Evolutionary conservation across 2,888 invertebrate genomes (phyloP), one percentile per base, ranked within the genome.

Genomic region (Mallateleia sp.): DNA sequence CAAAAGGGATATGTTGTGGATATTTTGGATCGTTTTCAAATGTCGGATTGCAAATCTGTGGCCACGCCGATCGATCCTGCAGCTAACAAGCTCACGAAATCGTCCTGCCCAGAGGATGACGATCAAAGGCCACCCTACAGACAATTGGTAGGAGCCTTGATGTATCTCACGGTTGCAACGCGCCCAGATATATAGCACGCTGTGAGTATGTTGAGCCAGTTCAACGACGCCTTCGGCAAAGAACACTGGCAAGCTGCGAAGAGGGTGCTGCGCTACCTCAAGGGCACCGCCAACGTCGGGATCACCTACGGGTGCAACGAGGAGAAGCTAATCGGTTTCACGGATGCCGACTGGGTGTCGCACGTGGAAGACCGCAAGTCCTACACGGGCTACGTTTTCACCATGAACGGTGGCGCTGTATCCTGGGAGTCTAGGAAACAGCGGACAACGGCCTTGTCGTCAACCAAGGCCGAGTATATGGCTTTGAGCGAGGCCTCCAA

Each of bases 231-330:
- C 4, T 22, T 25, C 8, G 22, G 22, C 1, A 42, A 8, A 1
- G 14, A 11, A 11, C 74, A 74, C 20, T 74, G 62, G 74, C 20
- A n/a, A 3, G 74, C 74, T 0, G 62, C 74, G 5, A 74, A 62
- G 24, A 45, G 60, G 8, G 50, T 74, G 1, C 25, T 74, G 0
- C 47, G 54, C 3, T 74, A 74, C 15, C 32, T 72, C 0, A 20
- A 32, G 18, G 74, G 62, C 0, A 62, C 60, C 1, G 2, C 25
- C 0, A 9, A 42, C 3, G 14, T 54, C 15, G 54, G 54, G 7
- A 34, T 69, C n/a, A 18, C 7, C 3, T 69, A 24, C 18, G 20
- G 11, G 6, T 0, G 22, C 8, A 7, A 9, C 5, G 25, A 25
- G 2, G 18, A 8, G n/a, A 18, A 22, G 1, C 1, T 54, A 15